Percentiles rank a stretch among this genome's conserved stretches.
Conservation (phyloP, 37 sponge, comb jelly and placozoan species). For the Tethya wilhelma region DNA sequence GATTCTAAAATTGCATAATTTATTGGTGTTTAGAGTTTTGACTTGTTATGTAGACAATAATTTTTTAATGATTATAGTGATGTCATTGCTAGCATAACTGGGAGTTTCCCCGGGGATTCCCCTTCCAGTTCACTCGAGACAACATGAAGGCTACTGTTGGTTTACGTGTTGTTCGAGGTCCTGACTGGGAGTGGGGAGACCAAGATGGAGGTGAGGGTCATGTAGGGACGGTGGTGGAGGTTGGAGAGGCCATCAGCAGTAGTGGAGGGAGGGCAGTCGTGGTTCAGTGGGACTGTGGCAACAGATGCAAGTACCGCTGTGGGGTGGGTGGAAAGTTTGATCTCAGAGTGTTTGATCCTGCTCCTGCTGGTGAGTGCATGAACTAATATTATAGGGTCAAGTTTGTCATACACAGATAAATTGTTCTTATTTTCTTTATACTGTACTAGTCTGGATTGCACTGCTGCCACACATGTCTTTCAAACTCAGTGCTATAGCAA, state of each 20-base stretch:
- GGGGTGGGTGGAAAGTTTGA: conserved; percentile 61
- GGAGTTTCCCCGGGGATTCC: neutral
- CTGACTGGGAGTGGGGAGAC: conserved; percentile 67
- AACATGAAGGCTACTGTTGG: conserved; percentile 26
- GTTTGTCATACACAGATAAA: no score
- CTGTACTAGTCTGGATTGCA: no score
- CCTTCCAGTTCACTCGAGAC: neutral
- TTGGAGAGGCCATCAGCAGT: neutral
- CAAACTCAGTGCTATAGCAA: no score
- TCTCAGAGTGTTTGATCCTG: conserved; percentile 60
- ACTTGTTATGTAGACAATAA: neutral
- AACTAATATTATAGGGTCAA: no score
- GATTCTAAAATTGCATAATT: neutral
- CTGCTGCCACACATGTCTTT: no score
- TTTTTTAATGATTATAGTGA: neutral
- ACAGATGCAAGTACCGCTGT: conserved; percentile 58
- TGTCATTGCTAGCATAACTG: neutral
- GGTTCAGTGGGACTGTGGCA: conserved; percentile 83
- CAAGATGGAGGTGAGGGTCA: conserved; percentile 73
- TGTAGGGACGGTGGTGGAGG: conserved; percentile 73
- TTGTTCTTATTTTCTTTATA: no score
- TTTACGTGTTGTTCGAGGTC: conserved; percentile 63
- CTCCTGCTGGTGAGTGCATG: conserved; percentile 59
- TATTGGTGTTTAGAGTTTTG: neutral
- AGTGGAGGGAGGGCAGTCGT: conserved; percentile 11